phyloP scores from a whole-genome alignment of 2,888 invertebrate genomes.

The Schizotus pectinicornis region DNA sequence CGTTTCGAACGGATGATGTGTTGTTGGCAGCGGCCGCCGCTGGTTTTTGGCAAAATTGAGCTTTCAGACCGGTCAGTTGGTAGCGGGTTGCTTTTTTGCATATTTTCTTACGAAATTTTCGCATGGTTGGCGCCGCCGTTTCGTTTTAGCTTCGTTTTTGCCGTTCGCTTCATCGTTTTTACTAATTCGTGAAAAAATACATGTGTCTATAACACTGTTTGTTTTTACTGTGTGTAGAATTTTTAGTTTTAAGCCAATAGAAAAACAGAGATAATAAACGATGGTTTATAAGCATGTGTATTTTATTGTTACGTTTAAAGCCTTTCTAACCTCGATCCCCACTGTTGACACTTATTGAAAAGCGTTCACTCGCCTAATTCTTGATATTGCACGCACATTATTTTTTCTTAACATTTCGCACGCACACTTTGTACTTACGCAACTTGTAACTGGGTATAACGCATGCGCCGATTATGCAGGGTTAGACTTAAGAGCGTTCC shows the following conservation, averaged over 20 bases:
- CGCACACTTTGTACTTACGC: too few species aligned
- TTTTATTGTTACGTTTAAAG: conserved; percentile 35
- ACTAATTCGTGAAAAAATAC: conserved; percentile 13
- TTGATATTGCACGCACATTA: background rate
- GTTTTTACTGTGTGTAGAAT: conserved; percentile 8
- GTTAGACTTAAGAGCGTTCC: too few species aligned
- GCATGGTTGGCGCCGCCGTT: conserved; percentile 3
- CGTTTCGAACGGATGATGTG: too few species aligned
- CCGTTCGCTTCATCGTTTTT: background rate
- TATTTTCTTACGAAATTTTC: conserved; percentile 1
- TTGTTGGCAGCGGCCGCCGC: too few species aligned
- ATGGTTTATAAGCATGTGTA: conserved; percentile 49
- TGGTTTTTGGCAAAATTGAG: background rate
- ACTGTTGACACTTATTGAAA: too few species aligned
- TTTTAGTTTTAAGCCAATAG: conserved; percentile 15
- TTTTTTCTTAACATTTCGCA: background rate
- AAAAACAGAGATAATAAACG: conserved; percentile 12
- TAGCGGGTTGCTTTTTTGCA: background rate
- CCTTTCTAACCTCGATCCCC: background rate
- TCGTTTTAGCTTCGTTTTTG: background rate
- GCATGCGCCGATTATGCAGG: too few species aligned
- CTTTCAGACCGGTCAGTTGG: background rate
- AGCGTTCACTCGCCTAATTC: background rate
- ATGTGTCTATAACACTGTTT: conserved; percentile 22
- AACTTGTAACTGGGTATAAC: too few species aligned